Conservation (phyloP, 2,888 invertebrate species). For the Neria commutata region DNA sequence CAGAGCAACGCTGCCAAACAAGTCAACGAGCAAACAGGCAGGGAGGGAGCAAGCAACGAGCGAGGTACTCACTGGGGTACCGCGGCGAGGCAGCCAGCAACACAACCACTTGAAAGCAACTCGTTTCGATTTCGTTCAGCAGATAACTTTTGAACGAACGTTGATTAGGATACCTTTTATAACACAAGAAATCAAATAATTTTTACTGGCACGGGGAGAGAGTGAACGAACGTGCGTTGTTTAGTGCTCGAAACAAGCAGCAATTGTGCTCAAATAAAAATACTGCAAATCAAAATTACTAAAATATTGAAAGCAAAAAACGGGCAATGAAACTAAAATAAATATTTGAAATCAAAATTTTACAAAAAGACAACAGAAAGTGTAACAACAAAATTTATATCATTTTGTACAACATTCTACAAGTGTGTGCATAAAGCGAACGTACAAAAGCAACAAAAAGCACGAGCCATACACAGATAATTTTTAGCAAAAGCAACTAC, state of each 20-base stretch:
- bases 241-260: background rate
- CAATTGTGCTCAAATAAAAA: conserved; percentile 6
- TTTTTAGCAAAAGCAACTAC: conserved; percentile 49
- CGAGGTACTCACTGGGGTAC: conserved; percentile 43
- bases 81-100: conserved; percentile 31
- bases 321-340: conserved; percentile 9
- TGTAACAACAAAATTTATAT: background rate
- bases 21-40: too few relatives aligned
- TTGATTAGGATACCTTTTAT: conserved; percentile 54
- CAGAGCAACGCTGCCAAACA: too few relatives aligned
- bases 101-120: conserved; percentile 55
- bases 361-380: conserved; percentile 14
- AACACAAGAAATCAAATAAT: background rate
- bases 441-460: conserved; percentile 39
- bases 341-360: conserved; percentile 13
- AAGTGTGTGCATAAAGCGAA: conserved; percentile 22
- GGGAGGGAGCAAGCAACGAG: conserved; percentile 46
- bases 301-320: background rate
- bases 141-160: conserved; percentile 55
- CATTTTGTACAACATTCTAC: conserved; percentile 21
- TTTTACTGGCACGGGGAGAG: background rate
- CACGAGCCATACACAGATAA: conserved; percentile 49
- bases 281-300: background rate
- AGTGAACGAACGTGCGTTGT: background rate
- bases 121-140: conserved; percentile 57